These are phyloP conservation scores for Dasypolia templi DNA, from an alignment of 2,888 invertebrate species.

Conservation along the genomic window DNA sequence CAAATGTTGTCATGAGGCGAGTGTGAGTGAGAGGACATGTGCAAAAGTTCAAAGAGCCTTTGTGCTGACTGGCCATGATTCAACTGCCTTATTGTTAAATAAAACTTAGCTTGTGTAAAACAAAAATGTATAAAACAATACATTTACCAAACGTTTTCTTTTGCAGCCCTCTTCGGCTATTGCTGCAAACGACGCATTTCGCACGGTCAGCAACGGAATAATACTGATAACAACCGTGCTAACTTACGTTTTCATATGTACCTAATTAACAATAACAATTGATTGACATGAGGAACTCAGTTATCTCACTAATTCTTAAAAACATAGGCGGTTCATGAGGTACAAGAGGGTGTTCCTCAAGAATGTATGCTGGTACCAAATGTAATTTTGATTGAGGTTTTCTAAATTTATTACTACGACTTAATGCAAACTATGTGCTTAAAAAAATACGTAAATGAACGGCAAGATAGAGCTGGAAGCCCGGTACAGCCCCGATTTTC, in stretches of 20 bases:
- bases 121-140: too few species aligned
- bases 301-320: constrained; percentile 9
- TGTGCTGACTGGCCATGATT: too few species aligned
- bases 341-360: constrained; percentile 4
- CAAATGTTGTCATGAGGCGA: too few species aligned
- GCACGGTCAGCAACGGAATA: constrained; percentile 20
- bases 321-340: neutral
- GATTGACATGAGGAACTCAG: neutral
- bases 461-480: neutral
- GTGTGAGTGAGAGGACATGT: too few species aligned
- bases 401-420: neutral
- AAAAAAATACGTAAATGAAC: neutral
- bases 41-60: too few species aligned
- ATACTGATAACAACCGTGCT: constrained; percentile 23
- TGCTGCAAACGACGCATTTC: constrained; percentile 16
- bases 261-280: constrained; percentile 14
- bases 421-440: neutral
- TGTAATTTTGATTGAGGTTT: neutral
- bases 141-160: neutral
- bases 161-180: neutral
- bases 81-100: too few species aligned
- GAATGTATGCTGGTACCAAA: constrained; percentile 20
- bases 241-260: constrained; percentile 46
- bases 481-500: neutral
- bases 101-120: too few species aligned